Evolutionary conservation across 2,888 invertebrate genomes (phyloP), one percentile per base, ranked within the genome.

Genomic region (Mythimna impura): DNA sequence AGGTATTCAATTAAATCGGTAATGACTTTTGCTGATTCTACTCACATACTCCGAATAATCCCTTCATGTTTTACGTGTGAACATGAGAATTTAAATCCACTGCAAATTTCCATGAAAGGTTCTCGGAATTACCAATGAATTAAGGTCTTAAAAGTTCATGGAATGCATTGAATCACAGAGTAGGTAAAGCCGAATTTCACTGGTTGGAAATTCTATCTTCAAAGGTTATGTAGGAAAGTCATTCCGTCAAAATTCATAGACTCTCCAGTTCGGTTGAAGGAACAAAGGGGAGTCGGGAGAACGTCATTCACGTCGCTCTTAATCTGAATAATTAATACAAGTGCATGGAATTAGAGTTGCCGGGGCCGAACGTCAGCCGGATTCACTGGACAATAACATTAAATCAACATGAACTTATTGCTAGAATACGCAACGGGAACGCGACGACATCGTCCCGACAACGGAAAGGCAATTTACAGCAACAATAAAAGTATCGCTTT

Each of bases 401-500:
- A 92, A 92, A 92, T 93, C 92, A 92, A 90, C 89, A 90, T 89
- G 89, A 92, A 91, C 91, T 91, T 92, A 91, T 90, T 86, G 91
- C 86, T 86, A 88, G 89, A 88, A 86, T 87, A 90, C 91, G 91
- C 89, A 88, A 88, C 91, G 90, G 83, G 86, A 80, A 89, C 89
- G 91, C 92, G 91, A 89, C 91, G 92, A 90, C 92, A 89, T 89
- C 89, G 90, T 88, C 91, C 87, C 91, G 88, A 90, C 91, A 89
- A 89, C 90, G 90, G 87, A 88, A 88, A 87, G 89, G 89, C 91
- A 91, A 93, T 94, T 94, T 95, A 94, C 93, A 91, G 91, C 92
- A 89, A 91, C 94, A 94, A 94, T 95, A 95, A 95, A 95, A 94
- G 94, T 93, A 94, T 94, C 93, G 93, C 93, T 93, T 94, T 94